phyloP scores from a whole-genome alignment of 92 coral and sea anemone species.

The Palythoa caribaeorum region DNA sequence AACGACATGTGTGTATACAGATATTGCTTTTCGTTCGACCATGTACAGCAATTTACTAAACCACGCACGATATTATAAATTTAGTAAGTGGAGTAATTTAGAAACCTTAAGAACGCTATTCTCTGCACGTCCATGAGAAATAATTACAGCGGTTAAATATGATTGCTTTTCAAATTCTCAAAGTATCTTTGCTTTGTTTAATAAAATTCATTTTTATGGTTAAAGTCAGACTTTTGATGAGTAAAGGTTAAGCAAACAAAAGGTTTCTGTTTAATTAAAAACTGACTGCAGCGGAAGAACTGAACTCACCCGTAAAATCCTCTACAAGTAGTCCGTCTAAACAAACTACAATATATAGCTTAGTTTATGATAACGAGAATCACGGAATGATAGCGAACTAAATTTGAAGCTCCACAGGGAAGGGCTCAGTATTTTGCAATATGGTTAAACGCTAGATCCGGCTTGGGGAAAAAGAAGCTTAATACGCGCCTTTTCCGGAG shows the following conservation, averaged over 20 bases:
- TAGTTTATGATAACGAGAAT: neutral
- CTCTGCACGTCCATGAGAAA: neutral
- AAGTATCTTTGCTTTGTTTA: neutral
- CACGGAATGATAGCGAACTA: slow-evolving; percentile 21
- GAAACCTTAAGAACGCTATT: neutral
- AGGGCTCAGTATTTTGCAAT: neutral
- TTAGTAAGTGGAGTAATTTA: neutral
- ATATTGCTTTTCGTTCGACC: neutral
- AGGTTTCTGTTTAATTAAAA: slow-evolving; percentile 6
- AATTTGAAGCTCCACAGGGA: neutral
- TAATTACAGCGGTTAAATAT: too few species aligned
- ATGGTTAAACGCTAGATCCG: neutral
- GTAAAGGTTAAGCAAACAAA: slow-evolving; percentile 1
- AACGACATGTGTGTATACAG: neutral
- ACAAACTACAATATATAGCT: neutral
- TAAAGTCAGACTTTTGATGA: neutral
- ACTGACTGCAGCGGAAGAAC: slow-evolving; percentile 12
- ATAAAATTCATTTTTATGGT: too few species aligned
- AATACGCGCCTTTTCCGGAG: too few species aligned
- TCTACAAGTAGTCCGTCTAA: neutral
- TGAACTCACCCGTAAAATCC: slow-evolving; percentile 8
- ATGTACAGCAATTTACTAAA: neutral
- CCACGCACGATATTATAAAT: neutral
- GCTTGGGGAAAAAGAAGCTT: neutral
- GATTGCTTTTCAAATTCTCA: neutral